Conservation (phyloP, 2,888 invertebrate genomes). For the Leptinotarsa peninsularis region DNA sequence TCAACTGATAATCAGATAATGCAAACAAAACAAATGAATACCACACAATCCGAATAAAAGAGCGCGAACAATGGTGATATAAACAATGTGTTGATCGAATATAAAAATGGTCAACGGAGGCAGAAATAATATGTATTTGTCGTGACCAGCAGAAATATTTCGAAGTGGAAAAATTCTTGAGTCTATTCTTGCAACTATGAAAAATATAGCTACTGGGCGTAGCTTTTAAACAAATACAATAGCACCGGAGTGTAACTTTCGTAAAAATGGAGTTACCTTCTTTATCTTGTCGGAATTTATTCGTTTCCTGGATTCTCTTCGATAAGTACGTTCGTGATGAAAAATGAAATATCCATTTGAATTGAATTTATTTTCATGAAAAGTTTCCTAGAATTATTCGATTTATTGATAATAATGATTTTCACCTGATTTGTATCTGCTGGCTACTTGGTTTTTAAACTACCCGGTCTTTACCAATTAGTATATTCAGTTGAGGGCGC, state of each 20-base stretch:
- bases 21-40: slow-evolving; percentile 64
- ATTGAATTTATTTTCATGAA: not conserved
- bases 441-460: no score
- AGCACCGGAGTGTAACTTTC: slow-evolving; percentile 37
- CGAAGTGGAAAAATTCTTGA: slow-evolving; percentile 57
- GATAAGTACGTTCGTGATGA: not conserved
- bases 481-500: no score
- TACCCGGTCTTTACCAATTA: no score
- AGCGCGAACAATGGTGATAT: slow-evolving; percentile 66
- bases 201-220: slow-evolving; percentile 52
- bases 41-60: slow-evolving; percentile 66
- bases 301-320: slow-evolving; percentile 18
- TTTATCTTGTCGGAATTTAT: slow-evolving; percentile 22
- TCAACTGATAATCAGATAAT: slow-evolving; percentile 36
- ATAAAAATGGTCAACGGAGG: slow-evolving; percentile 61
- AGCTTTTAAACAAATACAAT: slow-evolving; percentile 44
- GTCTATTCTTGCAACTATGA: slow-evolving; percentile 53
- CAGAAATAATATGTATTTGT: slow-evolving; percentile 64
- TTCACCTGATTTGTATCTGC: no score
- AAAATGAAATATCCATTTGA: not conserved
- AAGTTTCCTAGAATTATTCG: no score
- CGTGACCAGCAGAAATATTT: slow-evolving; percentile 62
- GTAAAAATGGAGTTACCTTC: slow-evolving; percentile 32
- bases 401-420: no score
- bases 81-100: slow-evolving; percentile 64